Percentiles rank a stretch among this genome's conserved stretches.
phyloP scores from a whole-genome alignment of 2,113 vertebrate species.

The Nansenia antarctica region DNA sequence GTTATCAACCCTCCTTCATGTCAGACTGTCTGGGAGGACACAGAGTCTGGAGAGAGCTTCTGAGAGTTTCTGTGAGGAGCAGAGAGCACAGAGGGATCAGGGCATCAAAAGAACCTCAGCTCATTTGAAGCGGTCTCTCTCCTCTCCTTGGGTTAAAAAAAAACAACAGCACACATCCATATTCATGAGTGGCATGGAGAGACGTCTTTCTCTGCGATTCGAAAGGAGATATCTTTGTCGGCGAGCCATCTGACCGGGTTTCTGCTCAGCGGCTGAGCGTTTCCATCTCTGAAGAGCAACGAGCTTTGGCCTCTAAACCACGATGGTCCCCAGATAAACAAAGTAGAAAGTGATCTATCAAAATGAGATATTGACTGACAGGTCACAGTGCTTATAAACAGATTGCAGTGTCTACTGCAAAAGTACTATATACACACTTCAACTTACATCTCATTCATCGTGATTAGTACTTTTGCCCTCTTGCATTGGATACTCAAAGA shows the following conservation, averaged over 20 bases:
- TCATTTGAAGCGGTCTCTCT: slow-evolving; percentile 35
- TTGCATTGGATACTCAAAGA: not conserved
- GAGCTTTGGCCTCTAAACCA: no score
- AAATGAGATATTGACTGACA: not conserved
- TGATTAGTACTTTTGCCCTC: not conserved
- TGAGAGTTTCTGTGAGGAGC: not conserved
- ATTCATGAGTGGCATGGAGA: slow-evolving; percentile 51
- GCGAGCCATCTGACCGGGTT: slow-evolving; percentile 17
- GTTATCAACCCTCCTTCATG: not conserved
- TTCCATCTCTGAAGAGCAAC: no score
- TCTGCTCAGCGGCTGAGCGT: no score
- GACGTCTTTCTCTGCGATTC: slow-evolving; percentile 25
- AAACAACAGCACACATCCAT: slow-evolving; percentile 45
- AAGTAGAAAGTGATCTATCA: not conserved
- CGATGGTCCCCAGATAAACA: not conserved
- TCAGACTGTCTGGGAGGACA: not conserved
- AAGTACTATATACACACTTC: not conserved
- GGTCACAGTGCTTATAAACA: not conserved
- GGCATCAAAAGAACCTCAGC: slow-evolving; percentile 35
- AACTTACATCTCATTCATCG: not conserved
- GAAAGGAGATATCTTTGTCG: slow-evolving; percentile 27
- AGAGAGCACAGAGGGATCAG: not conserved
- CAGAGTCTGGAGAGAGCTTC: not conserved
- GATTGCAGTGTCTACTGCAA: no score
- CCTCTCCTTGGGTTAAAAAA: slow-evolving; percentile 27